Evolutionary conservation across 1,140 invertebrate species (phyloP), one percentile per base, ranked within the genome.

Genomic region (Drosophila nigrodunni): DNA sequence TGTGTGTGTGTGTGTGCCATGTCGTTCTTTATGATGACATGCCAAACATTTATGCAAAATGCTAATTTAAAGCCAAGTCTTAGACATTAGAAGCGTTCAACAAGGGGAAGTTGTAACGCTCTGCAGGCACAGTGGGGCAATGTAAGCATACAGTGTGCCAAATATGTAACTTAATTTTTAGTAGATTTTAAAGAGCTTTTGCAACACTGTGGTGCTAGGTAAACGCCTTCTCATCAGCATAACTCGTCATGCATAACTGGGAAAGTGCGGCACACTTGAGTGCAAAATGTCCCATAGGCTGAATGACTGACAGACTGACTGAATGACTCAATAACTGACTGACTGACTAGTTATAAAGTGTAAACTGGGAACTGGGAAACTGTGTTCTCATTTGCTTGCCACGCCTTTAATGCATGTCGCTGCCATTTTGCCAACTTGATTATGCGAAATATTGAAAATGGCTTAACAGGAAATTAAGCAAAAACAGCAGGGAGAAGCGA

Each of bases 391-490:
- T 59, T 68, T 46, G 13, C 49, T 68, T 64, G 79, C 49, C 85
- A 87, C 80, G 82, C 83, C 83, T 88, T 89, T 74, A 77, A 52
- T 80, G 80, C 79, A 79, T 88, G 61, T 47, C 55, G 71, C 61
- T 78, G 77, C 85, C 85, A 88, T 89, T 82, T 89, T 88, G 80
- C 37, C 46, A 61, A 73, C 46, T 68, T 69, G 61, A 76, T 79
- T 74, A 75, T 62, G 57, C 57, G 72, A 82, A 78, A 81, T 82
- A 64, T 78, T 67, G 83, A 83, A 88, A 83, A 88, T 88, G 80
- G 83, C 83, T 83, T 87, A 80, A 88, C 83, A 89, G 83, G 83
- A 88, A 88, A 88, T 88, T 88, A 89, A 80, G 80, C 67, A 88
- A 74, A 80, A 78, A 78, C 78, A 74, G 77, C 64, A 73, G 69